These are phyloP conservation scores for Diabrotica balteata DNA, from an alignment of 2,888 invertebrate genomes.

Conservation along the genomic window DNA sequence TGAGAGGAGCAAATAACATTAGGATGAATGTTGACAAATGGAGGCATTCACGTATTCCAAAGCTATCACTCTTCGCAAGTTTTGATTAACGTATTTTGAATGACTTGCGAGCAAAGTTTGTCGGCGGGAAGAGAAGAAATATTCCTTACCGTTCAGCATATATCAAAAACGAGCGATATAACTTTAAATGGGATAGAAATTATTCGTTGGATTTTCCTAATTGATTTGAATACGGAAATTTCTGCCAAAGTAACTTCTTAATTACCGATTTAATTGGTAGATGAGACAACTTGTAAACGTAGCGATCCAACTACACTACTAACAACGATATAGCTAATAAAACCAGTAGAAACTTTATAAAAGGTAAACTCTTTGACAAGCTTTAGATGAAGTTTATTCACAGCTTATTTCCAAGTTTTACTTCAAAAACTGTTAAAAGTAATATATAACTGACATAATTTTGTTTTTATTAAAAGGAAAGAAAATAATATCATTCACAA, in stretches of 20 bases:
- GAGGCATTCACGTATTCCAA: constrained; percentile 43
- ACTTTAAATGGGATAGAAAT: constrained; percentile 24
- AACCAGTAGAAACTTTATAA: no score
- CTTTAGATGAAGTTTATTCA: no score
- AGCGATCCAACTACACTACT: no score
- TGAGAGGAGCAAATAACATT: constrained; percentile 39
- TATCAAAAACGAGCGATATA: constrained; percentile 27
- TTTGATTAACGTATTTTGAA: constrained; percentile 50
- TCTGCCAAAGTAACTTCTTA: constrained; percentile 2
- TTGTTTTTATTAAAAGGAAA: no score
- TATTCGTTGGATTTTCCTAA: constrained; percentile 21
- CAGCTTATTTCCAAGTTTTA: no score
- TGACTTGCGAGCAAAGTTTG: constrained; percentile 39
- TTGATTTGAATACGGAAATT: constrained; percentile 15
- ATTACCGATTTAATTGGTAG: background rate
- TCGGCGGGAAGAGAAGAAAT: constrained; percentile 15
- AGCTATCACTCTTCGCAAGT: constrained; percentile 42
- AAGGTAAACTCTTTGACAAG: no score
- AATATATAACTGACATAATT: no score
- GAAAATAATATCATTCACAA: no score
- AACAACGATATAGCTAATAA: no score
- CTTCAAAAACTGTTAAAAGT: no score
- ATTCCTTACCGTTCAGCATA: constrained; percentile 34
- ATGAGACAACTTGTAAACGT: no score
- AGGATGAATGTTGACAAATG: constrained; percentile 44